Evolutionary conservation across 2,113 vertebrate species (phyloP).

Genomic region (Colius striatus): DNA sequence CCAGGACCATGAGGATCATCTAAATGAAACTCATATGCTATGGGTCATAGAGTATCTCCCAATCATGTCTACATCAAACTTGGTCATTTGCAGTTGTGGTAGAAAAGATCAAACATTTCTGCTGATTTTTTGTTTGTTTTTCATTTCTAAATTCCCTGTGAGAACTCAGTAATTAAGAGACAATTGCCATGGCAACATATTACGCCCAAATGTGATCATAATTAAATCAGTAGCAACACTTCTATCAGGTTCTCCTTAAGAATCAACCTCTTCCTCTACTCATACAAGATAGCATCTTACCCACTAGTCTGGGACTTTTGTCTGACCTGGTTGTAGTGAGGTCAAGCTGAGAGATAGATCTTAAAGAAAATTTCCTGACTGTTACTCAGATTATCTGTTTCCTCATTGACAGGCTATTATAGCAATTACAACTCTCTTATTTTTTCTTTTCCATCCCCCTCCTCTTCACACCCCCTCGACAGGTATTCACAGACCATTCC

Average conservation of each 20-base stretch:
- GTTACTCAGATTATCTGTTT: background rate
- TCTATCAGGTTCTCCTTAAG: background rate
- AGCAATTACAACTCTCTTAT: background rate
- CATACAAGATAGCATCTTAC: background rate
- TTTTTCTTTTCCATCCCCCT: background rate
- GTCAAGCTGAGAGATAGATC: background rate
- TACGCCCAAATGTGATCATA: background rate
- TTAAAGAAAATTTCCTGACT: background rate
- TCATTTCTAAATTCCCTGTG: background rate
- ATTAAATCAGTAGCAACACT: slow-evolving; percentile 16
- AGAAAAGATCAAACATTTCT: slow-evolving; percentile 10
- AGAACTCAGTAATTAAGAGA: slow-evolving; percentile 32
- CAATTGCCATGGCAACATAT: slow-evolving; percentile 33
- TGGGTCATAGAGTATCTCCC: background rate
- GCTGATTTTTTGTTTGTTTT: background rate
- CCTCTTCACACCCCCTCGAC: background rate
- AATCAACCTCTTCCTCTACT: background rate
- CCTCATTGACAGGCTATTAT: background rate
- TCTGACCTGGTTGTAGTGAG: background rate
- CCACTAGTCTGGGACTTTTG: background rate
- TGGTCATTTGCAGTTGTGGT: background rate
- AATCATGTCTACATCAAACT: background rate
- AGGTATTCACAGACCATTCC: background rate
- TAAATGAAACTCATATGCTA: slow-evolving; percentile 42
- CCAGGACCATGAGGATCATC: background rate